Evolutionary conservation across 2,797 vertebrate species (phyloP).

Genomic region (Naso thynnoides): DNA sequence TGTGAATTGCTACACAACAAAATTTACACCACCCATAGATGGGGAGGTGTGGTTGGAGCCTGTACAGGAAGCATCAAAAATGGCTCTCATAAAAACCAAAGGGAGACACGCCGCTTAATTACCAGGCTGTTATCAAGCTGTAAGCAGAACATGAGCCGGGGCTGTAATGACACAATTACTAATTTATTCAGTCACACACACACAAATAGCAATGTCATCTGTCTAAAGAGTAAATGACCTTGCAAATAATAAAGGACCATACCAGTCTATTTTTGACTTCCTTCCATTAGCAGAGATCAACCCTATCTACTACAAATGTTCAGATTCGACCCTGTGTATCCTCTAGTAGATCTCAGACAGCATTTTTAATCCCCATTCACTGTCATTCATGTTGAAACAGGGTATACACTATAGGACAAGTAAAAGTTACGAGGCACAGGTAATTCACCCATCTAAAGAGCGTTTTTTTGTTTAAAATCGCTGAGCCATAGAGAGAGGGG

Average conservation of each 20-base stretch:
- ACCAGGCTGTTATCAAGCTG: constrained; percentile 35
- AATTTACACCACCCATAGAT: constrained; percentile 34
- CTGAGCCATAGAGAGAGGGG: too few species aligned
- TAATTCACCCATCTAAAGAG: too few species aligned
- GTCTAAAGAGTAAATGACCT: constrained; percentile 11
- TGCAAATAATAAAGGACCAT: constrained; percentile 27
- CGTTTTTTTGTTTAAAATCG: too few species aligned
- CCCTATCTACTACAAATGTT: too few species aligned
- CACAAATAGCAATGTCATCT: constrained; percentile 23
- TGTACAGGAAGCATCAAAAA: constrained; percentile 52
- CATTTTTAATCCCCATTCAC: too few species aligned
- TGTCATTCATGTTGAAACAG: too few species aligned
- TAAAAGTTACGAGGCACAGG: too few species aligned
- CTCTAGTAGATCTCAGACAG: too few species aligned
- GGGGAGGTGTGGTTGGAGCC: constrained; percentile 37
- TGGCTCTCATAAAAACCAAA: constrained; percentile 66
- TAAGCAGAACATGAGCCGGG: constrained; percentile 62
- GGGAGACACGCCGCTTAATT: constrained; percentile 57
- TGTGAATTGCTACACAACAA: constrained; percentile 16
- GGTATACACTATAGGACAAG: too few species aligned
- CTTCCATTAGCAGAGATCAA: too few species aligned
- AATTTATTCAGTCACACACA: constrained; percentile 47
- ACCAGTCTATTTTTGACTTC: too few species aligned
- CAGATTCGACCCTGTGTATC: too few species aligned
- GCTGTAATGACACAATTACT: constrained; percentile 73